A percentile compares a stretch with the other conserved stretches of the same genome.
Evolutionary conservation across 2,113 vertebrate species (phyloP).

Genomic region (Dascyllus trimaculatus): DNA sequence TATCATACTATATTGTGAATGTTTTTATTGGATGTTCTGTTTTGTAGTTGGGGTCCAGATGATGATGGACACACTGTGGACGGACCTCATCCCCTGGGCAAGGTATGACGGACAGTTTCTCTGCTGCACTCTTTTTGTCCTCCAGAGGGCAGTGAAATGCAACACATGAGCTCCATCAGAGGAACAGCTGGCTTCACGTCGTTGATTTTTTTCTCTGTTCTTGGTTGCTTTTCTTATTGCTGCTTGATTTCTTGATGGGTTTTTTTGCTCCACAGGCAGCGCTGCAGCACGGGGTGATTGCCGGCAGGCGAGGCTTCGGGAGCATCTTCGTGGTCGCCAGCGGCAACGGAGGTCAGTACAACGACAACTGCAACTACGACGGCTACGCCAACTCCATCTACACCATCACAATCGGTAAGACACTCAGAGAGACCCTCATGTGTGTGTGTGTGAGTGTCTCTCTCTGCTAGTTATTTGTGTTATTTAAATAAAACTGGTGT

Average conservation of each 20-base stretch:
- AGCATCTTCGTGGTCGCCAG: constrained; percentile 99
- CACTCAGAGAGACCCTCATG: background rate
- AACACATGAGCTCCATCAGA: background rate
- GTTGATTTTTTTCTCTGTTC: background rate
- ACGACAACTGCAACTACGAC: constrained; percentile 98
- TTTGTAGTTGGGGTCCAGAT: constrained; percentile 95
- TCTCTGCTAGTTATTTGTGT: background rate
- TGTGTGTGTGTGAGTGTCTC: background rate
- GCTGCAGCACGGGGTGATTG: constrained; percentile 95
- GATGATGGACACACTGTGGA: constrained; percentile 97
- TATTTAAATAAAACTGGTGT: background rate
- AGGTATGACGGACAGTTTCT: constrained; percentile 80
- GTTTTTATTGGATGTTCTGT: background rate
- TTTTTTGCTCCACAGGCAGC: constrained; percentile 86
- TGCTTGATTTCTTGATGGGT: background rate
- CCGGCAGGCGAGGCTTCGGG: constrained; percentile 93
- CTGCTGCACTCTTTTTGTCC: constrained; percentile 37
- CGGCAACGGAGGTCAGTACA: constrained; percentile 94
- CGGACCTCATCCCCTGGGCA: constrained; percentile 96
- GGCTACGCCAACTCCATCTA: constrained; percentile 99
- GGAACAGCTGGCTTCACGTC: background rate
- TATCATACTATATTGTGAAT: background rate
- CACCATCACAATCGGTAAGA: constrained; percentile 94
- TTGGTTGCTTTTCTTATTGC: background rate
- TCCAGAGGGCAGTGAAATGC: constrained; percentile 67